A percentile compares a stretch with the other conserved stretches of the same genome.
phyloP scores from a whole-genome alignment of 2,797 vertebrate genomes.

The Macrochelys suwanniensis region DNA sequence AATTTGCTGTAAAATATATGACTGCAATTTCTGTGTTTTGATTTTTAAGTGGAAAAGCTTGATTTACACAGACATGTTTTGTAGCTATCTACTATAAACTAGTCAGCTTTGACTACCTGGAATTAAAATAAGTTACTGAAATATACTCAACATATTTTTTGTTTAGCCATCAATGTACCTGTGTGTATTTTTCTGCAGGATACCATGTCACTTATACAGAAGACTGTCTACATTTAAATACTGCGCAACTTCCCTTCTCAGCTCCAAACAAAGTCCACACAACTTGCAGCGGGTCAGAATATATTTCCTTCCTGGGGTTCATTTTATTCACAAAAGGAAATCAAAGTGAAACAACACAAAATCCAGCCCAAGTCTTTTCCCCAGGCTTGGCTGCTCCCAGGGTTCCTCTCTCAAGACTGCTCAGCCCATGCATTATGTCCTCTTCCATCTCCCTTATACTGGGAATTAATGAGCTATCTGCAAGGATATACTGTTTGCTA shows the following conservation, averaged over 20 bases:
- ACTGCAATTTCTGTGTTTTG: neutral
- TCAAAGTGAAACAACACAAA: neutral
- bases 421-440: neutral
- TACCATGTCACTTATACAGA: neutral
- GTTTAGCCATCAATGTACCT: neutral
- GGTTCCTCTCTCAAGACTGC: neutral
- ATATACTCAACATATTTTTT: fast-evolving
- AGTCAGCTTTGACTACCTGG: neutral
- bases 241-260: neutral
- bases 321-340: slow-evolving; percentile 1
- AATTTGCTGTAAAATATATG: neutral
- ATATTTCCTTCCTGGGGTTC: neutral
- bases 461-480: neutral
- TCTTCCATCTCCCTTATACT: neutral
- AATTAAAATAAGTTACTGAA: slow-evolving; percentile 11
- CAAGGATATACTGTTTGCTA: neutral
- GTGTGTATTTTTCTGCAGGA: neutral
- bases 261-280: neutral
- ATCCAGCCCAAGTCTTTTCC: neutral
- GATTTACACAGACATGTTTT: neutral
- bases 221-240: neutral
- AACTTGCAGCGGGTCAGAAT: neutral
- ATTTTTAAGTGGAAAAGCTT: neutral
- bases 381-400: neutral
- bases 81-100: neutral